These are phyloP conservation scores for Antheraea assamensis DNA, from an alignment of 2,888 invertebrate species.

Conservation along the genomic window DNA sequence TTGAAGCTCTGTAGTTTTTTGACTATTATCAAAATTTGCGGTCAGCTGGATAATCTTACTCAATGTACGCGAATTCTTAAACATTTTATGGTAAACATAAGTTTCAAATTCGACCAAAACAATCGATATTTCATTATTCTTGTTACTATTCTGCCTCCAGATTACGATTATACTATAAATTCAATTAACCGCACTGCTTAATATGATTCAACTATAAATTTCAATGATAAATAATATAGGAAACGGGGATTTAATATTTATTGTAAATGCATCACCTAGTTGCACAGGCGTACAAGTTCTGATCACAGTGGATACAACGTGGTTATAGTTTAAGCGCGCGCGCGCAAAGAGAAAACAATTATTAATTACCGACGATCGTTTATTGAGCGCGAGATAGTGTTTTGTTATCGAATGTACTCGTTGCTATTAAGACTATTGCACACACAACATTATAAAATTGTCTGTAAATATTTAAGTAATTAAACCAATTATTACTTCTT, in stretches of 20 bases:
- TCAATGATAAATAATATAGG: conserved; percentile 7
- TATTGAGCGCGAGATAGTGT: conserved; percentile 38
- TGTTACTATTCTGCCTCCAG: no score
- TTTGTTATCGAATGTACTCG: conserved; percentile 33
- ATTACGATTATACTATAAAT: not conserved
- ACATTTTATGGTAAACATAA: no score
- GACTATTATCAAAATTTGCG: no score
- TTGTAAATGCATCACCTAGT: not conserved
- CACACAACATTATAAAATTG: not conserved
- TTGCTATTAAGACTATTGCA: not conserved
- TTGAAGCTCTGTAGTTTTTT: no score
- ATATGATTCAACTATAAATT: not conserved
- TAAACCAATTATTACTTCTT: no score
- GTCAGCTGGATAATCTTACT: no score
- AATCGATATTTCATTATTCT: no score
- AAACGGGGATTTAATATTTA: conserved; percentile 6
- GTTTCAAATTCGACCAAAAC: no score
- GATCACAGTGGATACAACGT: conserved; percentile 15
- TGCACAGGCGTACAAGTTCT: not conserved
- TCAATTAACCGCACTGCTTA: not conserved
- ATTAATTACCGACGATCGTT: conserved; percentile 41
- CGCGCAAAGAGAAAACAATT: conserved; percentile 31
- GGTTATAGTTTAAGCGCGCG: conserved; percentile 16
- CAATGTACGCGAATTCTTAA: no score
- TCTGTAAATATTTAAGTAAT: no score